A percentile compares a stretch with the other conserved stretches of the same genome.
Evolutionary conservation across 2,797 vertebrate species (phyloP).

Genomic region (Pseudomugil tenellus): DNA sequence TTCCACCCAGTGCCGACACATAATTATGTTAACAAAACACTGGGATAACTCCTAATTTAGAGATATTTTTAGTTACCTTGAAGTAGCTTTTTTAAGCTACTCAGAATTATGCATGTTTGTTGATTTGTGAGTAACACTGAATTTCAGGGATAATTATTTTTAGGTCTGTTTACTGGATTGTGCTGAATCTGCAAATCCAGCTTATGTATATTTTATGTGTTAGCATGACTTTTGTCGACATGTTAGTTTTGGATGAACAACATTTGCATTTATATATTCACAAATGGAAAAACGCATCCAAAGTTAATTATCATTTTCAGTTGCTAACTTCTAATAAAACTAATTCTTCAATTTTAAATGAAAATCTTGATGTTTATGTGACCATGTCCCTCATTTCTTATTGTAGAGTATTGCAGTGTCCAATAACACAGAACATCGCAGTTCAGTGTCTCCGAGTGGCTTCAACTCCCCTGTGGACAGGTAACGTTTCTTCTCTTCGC

Average conservation of each 20-base stretch:
- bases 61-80: background rate
- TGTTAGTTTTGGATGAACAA: background rate
- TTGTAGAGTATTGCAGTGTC: slow-evolving; percentile 89
- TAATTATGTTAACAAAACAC: slow-evolving; percentile 12
- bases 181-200: background rate
- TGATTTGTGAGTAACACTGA: too few species aligned
- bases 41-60: background rate
- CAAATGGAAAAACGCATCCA: background rate
- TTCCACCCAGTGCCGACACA: slow-evolving; percentile 1
- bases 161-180: background rate
- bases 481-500: slow-evolving; percentile 69
- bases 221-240: background rate
- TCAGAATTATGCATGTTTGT: background rate
- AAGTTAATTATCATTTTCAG: background rate
- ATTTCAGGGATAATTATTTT: too few species aligned
- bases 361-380: background rate
- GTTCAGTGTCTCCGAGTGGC: slow-evolving; percentile 81
- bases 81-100: background rate
- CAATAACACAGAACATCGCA: slow-evolving; percentile 73
- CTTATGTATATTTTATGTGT: background rate
- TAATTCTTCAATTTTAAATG: background rate
- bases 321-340: background rate
- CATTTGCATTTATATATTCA: background rate
- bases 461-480: slow-evolving; percentile 92
- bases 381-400: slow-evolving; percentile 29